Evolutionary conservation across 1,140 invertebrate genomes (phyloP), one percentile per base, ranked within the genome.

Genomic region (Monomorium pharaonis): DNA sequence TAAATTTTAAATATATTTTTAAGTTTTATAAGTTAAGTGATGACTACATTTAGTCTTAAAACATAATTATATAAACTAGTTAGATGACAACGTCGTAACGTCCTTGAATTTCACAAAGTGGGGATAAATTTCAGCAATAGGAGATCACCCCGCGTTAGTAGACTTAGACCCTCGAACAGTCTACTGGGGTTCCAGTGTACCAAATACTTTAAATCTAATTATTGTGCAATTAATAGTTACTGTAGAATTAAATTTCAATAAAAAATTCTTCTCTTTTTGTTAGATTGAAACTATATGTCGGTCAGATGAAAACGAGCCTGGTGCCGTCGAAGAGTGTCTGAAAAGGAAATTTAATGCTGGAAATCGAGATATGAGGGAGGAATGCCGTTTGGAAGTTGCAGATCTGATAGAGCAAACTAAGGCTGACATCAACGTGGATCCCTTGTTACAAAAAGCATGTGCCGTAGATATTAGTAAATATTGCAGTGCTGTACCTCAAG

Each of bases 301-400:
- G 86, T 88, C 92, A 9, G 95, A 95, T n/a, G 95, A 94, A 44
- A 93, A 92, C 51, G 92, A 94, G 74, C 94, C 94, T 9, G 94
- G 93, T n/a, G 88, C 93, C 96, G 97, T 98, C 0, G 97, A 98
- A 93, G 98, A 99, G 95, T 99, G 98, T 95, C 95, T 99, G 14
- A 99, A 99, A 94, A 87, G 88, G 0, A 88, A 96, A 96, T 92
- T 97, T 96, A 88, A 97, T 98, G 85, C 94, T 96, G 78, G 96
- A 96, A 91, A 97, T 97, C 92, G 96, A 96, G 94, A 97, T 16
- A 96, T 97, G 90, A 97, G 96, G 81, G 95, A 96, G 18, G 96
- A 97, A 88, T 99, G 98, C 94, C 94, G 95, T 74, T 93, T 97
- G 83, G 98, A 99, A 95, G 96, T 99, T 37, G 98, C 97, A 1